phyloP scores from a whole-genome alignment of 53 echinoderm and acorn worm genomes.

The Temnopleurus reevesii region DNA sequence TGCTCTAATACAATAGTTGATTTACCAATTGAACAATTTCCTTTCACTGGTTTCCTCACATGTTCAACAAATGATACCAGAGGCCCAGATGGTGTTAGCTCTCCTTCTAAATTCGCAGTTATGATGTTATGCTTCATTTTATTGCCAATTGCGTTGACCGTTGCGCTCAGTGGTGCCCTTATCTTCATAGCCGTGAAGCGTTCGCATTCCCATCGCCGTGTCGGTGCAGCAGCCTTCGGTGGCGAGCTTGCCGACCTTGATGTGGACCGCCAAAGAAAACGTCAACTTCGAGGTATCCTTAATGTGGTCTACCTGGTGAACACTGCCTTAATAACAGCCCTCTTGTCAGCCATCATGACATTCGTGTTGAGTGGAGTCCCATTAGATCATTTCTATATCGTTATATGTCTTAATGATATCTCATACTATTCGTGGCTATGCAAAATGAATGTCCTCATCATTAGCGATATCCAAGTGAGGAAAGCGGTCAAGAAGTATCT shows the following conservation, averaged over 20 bases:
- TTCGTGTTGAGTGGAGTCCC: not conserved
- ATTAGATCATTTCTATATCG: not conserved
- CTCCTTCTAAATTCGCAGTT: not conserved
- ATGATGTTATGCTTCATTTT: not conserved
- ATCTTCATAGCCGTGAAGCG: slow-evolving; percentile 2
- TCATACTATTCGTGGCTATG: not conserved
- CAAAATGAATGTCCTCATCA: not conserved
- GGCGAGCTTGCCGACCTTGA: not conserved
- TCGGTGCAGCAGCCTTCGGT: not conserved
- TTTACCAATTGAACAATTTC: not conserved
- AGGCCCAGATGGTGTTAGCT: too few relatives aligned
- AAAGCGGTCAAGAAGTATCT: not conserved
- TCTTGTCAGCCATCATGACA: not conserved
- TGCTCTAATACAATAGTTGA: not conserved
- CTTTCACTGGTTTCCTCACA: not conserved
- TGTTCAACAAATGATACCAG: not conserved
- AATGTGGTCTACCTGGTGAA: not conserved
- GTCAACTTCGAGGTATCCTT: not conserved
- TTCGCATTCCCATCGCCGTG: not conserved
- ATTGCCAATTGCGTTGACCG: not conserved
- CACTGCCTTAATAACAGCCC: not conserved
- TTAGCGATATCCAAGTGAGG: slow-evolving; percentile 5
- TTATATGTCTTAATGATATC: not conserved
- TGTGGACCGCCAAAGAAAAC: not conserved
- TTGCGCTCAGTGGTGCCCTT: not conserved